Conservation (phyloP, 2,888 invertebrate species). For the Odontomyia ornata region DNA sequence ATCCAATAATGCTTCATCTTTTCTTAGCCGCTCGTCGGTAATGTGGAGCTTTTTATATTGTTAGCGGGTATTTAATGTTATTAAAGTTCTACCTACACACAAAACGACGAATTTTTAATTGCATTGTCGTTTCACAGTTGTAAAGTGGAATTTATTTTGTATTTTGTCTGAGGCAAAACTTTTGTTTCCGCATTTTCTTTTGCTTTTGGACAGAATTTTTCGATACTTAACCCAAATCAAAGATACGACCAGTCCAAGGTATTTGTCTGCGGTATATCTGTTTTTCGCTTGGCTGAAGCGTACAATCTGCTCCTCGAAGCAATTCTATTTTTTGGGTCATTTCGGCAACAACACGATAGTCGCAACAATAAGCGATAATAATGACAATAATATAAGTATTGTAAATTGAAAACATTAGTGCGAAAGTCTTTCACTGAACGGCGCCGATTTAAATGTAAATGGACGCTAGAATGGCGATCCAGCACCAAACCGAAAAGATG, state of each 20-base stretch:
- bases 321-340: slow-evolving; percentile 32
- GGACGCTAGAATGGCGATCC: background rate
- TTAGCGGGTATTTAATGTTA: background rate
- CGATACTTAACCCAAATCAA: slow-evolving; percentile 37
- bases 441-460: slow-evolving; percentile 5
- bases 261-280: background rate
- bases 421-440: slow-evolving; percentile 33
- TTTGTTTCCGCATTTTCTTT: slow-evolving; percentile 36
- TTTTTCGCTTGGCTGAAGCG: background rate
- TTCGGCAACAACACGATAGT: slow-evolving; percentile 16
- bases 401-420: slow-evolving; percentile 35
- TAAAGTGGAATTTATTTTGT: slow-evolving; percentile 37
- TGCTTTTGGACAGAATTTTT: slow-evolving; percentile 29
- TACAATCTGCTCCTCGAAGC: slow-evolving; percentile 21
- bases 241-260: slow-evolving; percentile 15
- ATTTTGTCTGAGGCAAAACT: slow-evolving; percentile 28
- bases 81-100: slow-evolving; percentile 35
- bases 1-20: background rate
- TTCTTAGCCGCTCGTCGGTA: background rate
- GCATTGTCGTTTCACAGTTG: slow-evolving; percentile 31
- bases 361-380: slow-evolving; percentile 28
- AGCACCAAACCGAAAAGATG: background rate
- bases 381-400: slow-evolving; percentile 25
- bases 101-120: slow-evolving; percentile 39
- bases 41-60: background rate